phyloP scores from a whole-genome alignment of 2,797 vertebrate genomes.

The Protosalanx chinensis region DNA sequence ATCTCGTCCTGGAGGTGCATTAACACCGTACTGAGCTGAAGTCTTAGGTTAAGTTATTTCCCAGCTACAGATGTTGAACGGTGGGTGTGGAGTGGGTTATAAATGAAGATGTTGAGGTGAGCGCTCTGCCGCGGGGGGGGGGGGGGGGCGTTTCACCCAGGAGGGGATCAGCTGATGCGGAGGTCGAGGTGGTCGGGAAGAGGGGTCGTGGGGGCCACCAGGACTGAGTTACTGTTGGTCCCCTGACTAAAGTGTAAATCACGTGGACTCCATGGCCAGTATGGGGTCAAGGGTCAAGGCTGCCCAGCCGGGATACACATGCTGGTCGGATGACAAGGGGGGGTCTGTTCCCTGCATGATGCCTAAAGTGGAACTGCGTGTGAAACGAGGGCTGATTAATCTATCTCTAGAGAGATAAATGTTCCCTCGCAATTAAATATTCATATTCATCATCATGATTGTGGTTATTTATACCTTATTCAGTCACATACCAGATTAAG shows the following conservation, averaged over 20 bases:
- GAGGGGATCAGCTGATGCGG: conserved; percentile 51
- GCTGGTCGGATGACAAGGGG: neutral
- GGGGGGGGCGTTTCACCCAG: neutral
- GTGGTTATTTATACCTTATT: too few relatives aligned
- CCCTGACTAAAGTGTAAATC: conserved; percentile 59
- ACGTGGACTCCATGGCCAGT: conserved; percentile 56
- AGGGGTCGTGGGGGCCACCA: conserved; percentile 6
- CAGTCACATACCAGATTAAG: too few relatives aligned
- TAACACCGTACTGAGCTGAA: neutral
- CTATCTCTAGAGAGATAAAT: neutral
- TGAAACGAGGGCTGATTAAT: neutral
- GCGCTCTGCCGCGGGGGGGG: neutral
- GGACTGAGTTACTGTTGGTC: conserved; percentile 40
- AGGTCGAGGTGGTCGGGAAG: conserved; percentile 56
- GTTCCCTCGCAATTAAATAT: neutral
- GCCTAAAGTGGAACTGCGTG: too few relatives aligned
- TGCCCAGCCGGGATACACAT: conserved; percentile 19
- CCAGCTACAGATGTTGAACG: conserved; percentile 51
- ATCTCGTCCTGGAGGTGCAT: neutral
- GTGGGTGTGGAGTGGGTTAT: conserved; percentile 36
- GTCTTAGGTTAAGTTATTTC: too few relatives aligned
- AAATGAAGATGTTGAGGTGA: conserved; percentile 54
- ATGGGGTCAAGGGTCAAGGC: conserved; percentile 52
- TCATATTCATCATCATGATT: too few relatives aligned
- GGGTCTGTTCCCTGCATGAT: too few relatives aligned